Base-by-base conservation (phyloP, 2,113 vertebrate species). In the Hylia prasina region DNA sequence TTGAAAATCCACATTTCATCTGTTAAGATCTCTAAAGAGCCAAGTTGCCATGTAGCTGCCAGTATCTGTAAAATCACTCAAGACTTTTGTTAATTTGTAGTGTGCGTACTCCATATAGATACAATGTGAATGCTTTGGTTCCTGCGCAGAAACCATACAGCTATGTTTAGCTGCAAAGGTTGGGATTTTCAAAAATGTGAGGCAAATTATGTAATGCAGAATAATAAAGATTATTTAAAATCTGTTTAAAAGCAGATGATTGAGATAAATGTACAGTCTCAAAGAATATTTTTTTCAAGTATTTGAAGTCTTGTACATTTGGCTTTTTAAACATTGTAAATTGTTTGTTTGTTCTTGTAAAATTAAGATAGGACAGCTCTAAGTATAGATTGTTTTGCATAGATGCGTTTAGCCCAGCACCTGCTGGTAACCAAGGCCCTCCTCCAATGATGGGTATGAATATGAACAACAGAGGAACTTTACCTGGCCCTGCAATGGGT, bases 321-420 rank as follows among this genome's bases (percentile, higher is more conserved):
- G 95, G 64, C 87, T 96, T 94, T 89, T 71, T 84, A 97, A 94
- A 40, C 97, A 88, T n/a, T 97, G 89, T 97, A 97, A 96, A 79
- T 73, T 98, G 96, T 93, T 97, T 97, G 96, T 97, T 97, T 96
- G 92, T 98, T 97, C 87, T 98, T 97, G 85, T 90, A 96, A 96
- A 96, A 98, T 93, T 93, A 89, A 97, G 97, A 87, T 98, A 98
- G 98, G 98, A 97, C 97, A 97, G 97, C 97, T 98, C 98, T 98
- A 98, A 98, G 98, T 98, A 96, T 97, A 98, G 98, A 97, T 99
- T 99, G 98, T 99, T 98, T 99, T 99, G 98, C 98, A 39, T 99
- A 99, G 99, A 99, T 99, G 98, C 99, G 96, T 99, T 98, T 99
- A 99, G 99, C 98, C 98, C 98, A 98, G 98, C 98, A 97, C 98